Evolutionary conservation across 2,888 invertebrate species (phyloP).

Genomic region (Abrostola tripartita): DNA sequence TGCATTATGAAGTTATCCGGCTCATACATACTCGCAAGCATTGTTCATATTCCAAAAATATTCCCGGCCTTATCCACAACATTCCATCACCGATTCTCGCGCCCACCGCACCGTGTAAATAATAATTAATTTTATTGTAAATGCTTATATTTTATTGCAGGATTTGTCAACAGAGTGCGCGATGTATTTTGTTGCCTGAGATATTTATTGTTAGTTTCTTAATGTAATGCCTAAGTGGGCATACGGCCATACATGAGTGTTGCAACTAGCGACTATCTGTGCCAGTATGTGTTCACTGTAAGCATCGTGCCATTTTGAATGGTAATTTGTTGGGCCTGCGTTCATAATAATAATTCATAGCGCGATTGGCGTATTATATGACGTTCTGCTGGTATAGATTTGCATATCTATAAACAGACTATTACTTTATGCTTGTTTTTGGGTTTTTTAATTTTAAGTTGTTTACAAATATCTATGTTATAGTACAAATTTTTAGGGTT

Average conservation of each 20-base stretch:
- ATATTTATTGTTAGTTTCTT: conserved; percentile 86
- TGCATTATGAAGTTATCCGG: conserved; percentile 10
- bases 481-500: background rate
- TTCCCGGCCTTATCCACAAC: conserved; percentile 64
- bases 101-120: conserved; percentile 87
- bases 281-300: conserved; percentile 48
- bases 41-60: conserved; percentile 33
- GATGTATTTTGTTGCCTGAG: conserved; percentile 85
- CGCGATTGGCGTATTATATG: conserved; percentile 57
- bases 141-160: conserved; percentile 89
- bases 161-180: conserved; percentile 88
- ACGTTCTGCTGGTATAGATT: conserved; percentile 43
- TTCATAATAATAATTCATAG: conserved; percentile 63
- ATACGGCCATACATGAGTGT: conserved; percentile 66
- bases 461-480: background rate
- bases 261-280: conserved; percentile 57
- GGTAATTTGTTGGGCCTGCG: conserved; percentile 62
- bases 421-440: conserved; percentile 32
- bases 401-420: conserved; percentile 48
- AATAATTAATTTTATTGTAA: conserved; percentile 89
- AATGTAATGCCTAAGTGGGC: conserved; percentile 80
- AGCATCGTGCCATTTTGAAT: conserved; percentile 66
- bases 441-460: conserved; percentile 44
- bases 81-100: conserved; percentile 66
- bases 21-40: conserved; percentile 27